A percentile compares a stretch with the other conserved stretches of the same genome.
phyloP scores from a whole-genome alignment of 2,113 vertebrate species.

The Calonectris borealis region DNA sequence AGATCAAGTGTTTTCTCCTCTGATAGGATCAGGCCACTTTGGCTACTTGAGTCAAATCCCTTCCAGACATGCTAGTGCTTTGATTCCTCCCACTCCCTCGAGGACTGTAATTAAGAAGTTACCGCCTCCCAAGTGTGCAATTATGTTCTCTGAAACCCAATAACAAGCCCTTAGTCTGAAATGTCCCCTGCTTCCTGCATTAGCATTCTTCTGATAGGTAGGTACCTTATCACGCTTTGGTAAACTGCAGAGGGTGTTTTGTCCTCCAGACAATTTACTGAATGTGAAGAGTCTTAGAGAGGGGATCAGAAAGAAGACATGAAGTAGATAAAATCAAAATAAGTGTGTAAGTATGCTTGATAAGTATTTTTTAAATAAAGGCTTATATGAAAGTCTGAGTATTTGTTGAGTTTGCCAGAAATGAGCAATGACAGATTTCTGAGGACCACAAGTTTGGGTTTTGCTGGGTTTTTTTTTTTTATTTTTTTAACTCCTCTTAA shows the following conservation, averaged over 20 bases:
- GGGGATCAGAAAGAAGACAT: not conserved
- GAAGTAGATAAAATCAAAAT: not conserved
- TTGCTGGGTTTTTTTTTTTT: not conserved
- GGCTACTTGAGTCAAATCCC: not conserved
- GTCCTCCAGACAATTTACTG: not conserved
- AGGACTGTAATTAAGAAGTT: slow-evolving; percentile 37
- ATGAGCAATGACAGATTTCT: not conserved
- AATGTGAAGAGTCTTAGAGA: not conserved
- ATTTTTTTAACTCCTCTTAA: not conserved
- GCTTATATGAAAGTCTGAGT: not conserved
- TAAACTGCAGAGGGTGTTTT: not conserved
- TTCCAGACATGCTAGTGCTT: not conserved
- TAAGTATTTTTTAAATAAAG: not conserved
- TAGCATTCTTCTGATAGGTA: not conserved
- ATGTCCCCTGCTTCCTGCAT: not conserved
- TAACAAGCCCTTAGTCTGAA: not conserved
- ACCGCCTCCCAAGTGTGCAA: not conserved
- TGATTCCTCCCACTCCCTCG: not conserved
- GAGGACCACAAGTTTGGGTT: not conserved
- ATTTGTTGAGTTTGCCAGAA: not conserved
- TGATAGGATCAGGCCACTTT: not conserved
- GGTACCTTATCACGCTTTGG: not conserved
- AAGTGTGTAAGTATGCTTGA: not conserved
- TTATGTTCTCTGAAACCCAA: slow-evolving; percentile 13
- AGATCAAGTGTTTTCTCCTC: not conserved